phyloP scores from a whole-genome alignment of 1,140 invertebrate genomes.

The Listronotus bonariensis region DNA sequence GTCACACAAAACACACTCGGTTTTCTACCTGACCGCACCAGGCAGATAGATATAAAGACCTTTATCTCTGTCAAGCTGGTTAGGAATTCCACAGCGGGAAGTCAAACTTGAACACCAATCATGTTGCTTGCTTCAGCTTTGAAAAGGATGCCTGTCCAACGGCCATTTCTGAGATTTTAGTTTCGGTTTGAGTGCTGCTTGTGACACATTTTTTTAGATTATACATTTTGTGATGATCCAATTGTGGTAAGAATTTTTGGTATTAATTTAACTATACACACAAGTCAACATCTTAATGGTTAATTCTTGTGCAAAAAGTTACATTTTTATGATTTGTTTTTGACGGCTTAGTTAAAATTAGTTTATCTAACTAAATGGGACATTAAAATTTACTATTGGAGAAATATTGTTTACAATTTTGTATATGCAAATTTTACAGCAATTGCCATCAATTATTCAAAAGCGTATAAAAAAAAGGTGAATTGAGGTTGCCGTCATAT shows the following conservation, averaged over 20 bases:
- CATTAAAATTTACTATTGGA: no score
- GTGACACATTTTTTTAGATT: slow-evolving; percentile 23
- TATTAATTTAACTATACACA: no score
- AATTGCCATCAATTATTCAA: no score
- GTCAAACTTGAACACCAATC: slow-evolving; percentile 39
- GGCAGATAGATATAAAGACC: slow-evolving; percentile 41
- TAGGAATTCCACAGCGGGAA: slow-evolving; percentile 43
- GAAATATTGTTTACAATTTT: no score
- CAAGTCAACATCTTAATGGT: no score
- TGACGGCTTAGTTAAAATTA: no score
- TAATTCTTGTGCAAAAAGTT: no score
- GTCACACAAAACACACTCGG: slow-evolving; percentile 21
- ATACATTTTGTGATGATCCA: slow-evolving; percentile 1
- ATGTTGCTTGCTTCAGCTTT: slow-evolving; percentile 35
- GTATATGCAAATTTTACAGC: no score
- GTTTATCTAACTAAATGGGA: no score
- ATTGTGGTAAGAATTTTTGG: slow-evolving; percentile 2
- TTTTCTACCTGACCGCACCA: slow-evolving; percentile 36
- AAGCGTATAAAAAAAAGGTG: no score
- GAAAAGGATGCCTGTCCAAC: slow-evolving; percentile 26
- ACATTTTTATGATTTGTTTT: no score
- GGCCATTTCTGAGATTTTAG: slow-evolving; percentile 32
- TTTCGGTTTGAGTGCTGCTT: slow-evolving; percentile 29
- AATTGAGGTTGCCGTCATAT: no score
- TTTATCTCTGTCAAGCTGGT: slow-evolving; percentile 43